Conservation (phyloP, 2,888 invertebrate genomes). For the Rhagophthalmus giganteus region DNA sequence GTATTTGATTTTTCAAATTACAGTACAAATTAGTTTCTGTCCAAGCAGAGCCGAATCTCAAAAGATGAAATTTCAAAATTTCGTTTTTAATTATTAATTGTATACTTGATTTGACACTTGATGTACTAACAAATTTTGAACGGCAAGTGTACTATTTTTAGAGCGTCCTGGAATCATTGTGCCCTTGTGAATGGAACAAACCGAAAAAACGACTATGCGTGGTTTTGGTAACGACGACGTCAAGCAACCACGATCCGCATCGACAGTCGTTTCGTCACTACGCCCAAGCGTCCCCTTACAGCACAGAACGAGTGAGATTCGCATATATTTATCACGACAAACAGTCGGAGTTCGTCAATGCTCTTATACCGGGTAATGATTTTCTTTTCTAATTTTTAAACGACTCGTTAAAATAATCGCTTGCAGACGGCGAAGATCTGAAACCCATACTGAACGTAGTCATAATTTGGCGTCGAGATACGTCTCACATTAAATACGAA, state of each 20-base stretch:
- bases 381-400: too few species aligned
- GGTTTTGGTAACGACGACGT: slow-evolving; percentile 75
- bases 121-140: too few species aligned
- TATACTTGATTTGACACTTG: too few species aligned
- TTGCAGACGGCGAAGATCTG: slow-evolving; percentile 59
- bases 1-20: too few species aligned
- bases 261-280: slow-evolving; percentile 73
- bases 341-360: slow-evolving; percentile 80
- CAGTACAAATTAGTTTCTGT: too few species aligned
- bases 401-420: too few species aligned
- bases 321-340: slow-evolving; percentile 86
- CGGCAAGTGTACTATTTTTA: too few species aligned
- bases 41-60: too few species aligned
- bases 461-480: slow-evolving; percentile 87
- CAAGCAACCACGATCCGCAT: slow-evolving; percentile 61
- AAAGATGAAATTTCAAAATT: too few species aligned
- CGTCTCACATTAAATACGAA: slow-evolving; percentile 85
- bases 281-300: slow-evolving; percentile 69
- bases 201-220: slow-evolving; percentile 75
- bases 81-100: too few species aligned
- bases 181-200: slow-evolving; percentile 85
- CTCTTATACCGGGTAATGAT: slow-evolving; percentile 63
- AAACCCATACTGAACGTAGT: slow-evolving; percentile 79
- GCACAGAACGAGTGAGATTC: slow-evolving; percentile 74
- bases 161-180: slow-evolving; percentile 78